Percentiles rank a stretch among this genome's conserved stretches.
Conservation (phyloP, 2,113 vertebrate species). For the Sylvicapra grimmia region DNA sequence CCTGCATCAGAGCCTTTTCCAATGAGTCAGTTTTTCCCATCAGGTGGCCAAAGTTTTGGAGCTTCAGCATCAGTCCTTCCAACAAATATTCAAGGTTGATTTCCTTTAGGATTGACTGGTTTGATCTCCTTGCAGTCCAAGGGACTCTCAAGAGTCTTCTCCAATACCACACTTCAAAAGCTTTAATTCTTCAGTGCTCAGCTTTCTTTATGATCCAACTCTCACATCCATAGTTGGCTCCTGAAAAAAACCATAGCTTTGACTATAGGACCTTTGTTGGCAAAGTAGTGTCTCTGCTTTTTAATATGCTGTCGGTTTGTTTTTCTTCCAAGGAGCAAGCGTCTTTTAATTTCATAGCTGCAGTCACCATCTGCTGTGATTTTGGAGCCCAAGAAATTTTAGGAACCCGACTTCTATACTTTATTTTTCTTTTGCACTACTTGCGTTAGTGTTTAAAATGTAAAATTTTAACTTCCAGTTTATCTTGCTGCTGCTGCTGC, state of each 20-base stretch:
- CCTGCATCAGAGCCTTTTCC: background rate
- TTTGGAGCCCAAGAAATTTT: background rate
- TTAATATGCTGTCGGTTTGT: background rate
- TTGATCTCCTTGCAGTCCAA: background rate
- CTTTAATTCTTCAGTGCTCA: background rate
- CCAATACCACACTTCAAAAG: background rate
- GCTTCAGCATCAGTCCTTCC: background rate
- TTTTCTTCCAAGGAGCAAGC: background rate
- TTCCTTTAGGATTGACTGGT: background rate
- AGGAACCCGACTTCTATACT: background rate
- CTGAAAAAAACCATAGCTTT: background rate
- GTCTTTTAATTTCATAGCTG: background rate
- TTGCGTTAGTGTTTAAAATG: background rate
- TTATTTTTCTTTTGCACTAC: background rate
- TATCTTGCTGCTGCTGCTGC: background rate
- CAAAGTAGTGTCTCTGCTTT: background rate
- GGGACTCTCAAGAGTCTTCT: background rate
- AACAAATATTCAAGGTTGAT: background rate
- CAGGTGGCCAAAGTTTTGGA: background rate
- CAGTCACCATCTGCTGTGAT: background rate
- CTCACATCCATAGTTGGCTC: background rate
- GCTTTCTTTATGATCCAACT: background rate
- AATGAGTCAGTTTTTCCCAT: background rate
- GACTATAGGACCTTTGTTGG: background rate
- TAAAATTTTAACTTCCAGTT: background rate